phyloP scores from a whole-genome alignment of 2,797 vertebrate genomes.

The Poecilia wingei region DNA sequence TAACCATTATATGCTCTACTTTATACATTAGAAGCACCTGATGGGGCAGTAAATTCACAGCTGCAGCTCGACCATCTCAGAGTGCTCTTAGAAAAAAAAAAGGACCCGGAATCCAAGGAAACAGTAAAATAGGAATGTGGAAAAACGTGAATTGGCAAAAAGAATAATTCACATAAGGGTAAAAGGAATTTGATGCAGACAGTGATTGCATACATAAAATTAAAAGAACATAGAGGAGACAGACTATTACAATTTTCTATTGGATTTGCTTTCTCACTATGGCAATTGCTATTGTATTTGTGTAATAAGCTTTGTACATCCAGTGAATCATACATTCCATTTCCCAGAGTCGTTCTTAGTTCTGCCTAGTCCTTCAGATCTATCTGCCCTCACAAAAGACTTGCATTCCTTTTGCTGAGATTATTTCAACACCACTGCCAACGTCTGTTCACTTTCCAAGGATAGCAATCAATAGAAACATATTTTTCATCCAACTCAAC shows the following conservation, averaged over 20 bases:
- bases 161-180: slow-evolving; percentile 20
- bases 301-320: slow-evolving; percentile 63
- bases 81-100: slow-evolving; percentile 63
- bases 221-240: slow-evolving; percentile 18
- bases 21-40: slow-evolving; percentile 83
- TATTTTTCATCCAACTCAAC: slow-evolving; percentile 62
- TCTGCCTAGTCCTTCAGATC: slow-evolving; percentile 47
- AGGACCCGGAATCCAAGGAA: slow-evolving; percentile 36
- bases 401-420: slow-evolving; percentile 61
- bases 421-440: slow-evolving; percentile 60
- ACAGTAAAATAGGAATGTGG: slow-evolving; percentile 38
- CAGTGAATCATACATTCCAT: slow-evolving; percentile 59
- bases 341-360: slow-evolving; percentile 59
- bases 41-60: slow-evolving; percentile 84
- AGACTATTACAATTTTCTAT: slow-evolving; percentile 29
- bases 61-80: slow-evolving; percentile 61
- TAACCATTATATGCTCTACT: slow-evolving; percentile 83
- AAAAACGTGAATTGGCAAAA: slow-evolving; percentile 11
- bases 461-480: slow-evolving; percentile 76
- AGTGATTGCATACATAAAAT: slow-evolving; percentile 16
- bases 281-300: slow-evolving; percentile 64
- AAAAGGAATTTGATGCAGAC: slow-evolving; percentile 22
- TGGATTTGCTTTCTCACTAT: slow-evolving; percentile 45
- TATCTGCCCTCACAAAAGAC: slow-evolving; percentile 64
- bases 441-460: slow-evolving; percentile 69